Base-by-base conservation (phyloP, 2,113 vertebrate species). In the Cricetomys ansorgei region DNA sequence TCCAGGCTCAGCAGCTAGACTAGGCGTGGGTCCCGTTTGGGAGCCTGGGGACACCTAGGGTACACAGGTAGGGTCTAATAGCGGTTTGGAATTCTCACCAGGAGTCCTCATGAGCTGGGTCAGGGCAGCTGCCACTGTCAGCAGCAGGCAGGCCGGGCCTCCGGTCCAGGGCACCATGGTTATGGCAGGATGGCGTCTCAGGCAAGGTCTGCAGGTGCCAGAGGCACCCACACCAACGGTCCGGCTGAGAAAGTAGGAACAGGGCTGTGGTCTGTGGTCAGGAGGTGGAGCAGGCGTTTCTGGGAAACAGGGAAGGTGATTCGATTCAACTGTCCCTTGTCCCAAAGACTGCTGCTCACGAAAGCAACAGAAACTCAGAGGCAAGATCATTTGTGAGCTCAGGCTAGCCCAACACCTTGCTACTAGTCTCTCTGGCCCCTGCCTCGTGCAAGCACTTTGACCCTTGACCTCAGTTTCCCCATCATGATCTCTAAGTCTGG, bases 151-250 rank as follows among this genome's bases (percentile, higher is more conserved):
- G 17, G 37, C 19, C 87, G 43, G 5, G 77, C 0, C 29, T 34
- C 48, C n/a, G 0, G 0, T 3, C 62, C 15, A 0, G 0, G 43
- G 57, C 11, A n/a, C 25, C 96, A 96, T 96, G 87, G 89, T 57
- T 4, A 55, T 21, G 0, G 0, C 6, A 4, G 37, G 55, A 62
- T 19, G 15, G 55, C 0, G 2, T 48, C 79, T 72, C n/a, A 17
- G 13, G 11, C 11, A 13, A 37, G 53, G 29, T 65, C 40, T 43
- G n/a, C 0, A 0, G 40, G 40, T 0, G 0, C 3, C 29, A 25
- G n/a, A 31, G 37, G 29, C 21, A 4, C 21, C 2, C 2, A 21
- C 23, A 1, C 15, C 57, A 95, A 88, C 55, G 5, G 91, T 40
- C 83, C 5, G 7, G 29, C 8, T n/a, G 31, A 48, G 29, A 65